Conservation (phyloP, 2,888 invertebrate species). For the Acrobeloides nanus region DNA sequence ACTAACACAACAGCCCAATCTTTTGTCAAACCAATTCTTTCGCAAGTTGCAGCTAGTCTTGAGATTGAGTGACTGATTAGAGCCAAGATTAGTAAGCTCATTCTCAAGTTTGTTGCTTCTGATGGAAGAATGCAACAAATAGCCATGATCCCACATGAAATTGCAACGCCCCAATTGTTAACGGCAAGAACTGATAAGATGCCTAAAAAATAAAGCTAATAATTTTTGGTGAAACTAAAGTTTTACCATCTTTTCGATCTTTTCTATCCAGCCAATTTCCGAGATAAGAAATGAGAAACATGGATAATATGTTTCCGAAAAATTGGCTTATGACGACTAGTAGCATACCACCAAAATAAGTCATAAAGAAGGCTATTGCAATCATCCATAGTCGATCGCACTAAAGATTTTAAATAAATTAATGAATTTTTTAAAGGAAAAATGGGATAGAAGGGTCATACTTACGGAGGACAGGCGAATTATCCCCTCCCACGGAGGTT, state of each 20-base stretch:
- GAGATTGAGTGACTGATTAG: conserved; percentile 20
- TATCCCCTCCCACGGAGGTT: no score
- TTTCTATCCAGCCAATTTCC: conserved; percentile 26
- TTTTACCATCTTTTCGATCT: conserved; percentile 19
- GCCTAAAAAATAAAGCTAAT: conserved; percentile 14
- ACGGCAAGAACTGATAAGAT: conserved; percentile 27
- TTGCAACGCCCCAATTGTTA: conserved; percentile 36
- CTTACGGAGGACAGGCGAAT: no score
- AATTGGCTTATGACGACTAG: conserved; percentile 26
- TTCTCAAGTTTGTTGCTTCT: background rate
- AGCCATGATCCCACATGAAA: conserved; percentile 26
- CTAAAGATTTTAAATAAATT: no score
- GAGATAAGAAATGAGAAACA: conserved; percentile 22
- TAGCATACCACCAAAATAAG: conserved; percentile 21
- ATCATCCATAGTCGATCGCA: conserved; percentile 28
- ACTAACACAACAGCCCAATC: conserved; percentile 49
- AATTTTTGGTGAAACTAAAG: no score
- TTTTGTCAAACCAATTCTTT: conserved; percentile 43
- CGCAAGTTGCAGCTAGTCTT: conserved; percentile 39
- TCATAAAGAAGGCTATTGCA: conserved; percentile 23
- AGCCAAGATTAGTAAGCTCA: conserved; percentile 8
- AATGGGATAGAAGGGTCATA: no score
- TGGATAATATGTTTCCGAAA: conserved; percentile 21
- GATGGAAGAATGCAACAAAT: conserved; percentile 26
- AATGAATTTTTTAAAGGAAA: no score